Conservation (phyloP, 2,113 vertebrate genomes). For the Salvelinus namaycush region DNA sequence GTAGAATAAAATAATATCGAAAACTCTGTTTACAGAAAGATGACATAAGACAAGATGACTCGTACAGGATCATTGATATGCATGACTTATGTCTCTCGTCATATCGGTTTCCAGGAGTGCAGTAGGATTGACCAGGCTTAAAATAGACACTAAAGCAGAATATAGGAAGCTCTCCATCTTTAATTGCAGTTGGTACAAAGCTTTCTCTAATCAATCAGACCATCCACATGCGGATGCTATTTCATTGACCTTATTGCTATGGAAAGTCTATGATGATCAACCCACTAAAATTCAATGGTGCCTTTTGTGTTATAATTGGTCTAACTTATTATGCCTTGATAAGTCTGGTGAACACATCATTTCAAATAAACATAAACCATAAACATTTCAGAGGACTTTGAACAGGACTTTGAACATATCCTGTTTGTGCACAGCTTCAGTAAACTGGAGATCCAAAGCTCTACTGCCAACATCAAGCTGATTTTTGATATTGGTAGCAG, state of each 20-base stretch:
- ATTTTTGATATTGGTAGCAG: neutral
- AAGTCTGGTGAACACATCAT: neutral
- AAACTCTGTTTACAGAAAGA: neutral
- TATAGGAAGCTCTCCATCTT: constrained; percentile 39
- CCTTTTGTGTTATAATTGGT: constrained; percentile 8
- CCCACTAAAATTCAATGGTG: neutral
- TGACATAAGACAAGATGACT: neutral
- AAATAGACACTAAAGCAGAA: neutral
- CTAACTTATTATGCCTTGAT: neutral
- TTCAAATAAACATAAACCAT: neutral
- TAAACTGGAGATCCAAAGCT: neutral
- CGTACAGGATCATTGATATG: neutral
- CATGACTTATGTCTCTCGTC: neutral
- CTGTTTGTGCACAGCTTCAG: neutral
- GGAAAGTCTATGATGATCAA: neutral
- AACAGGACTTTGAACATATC: neutral
- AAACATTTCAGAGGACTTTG: neutral
- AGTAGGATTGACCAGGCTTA: neutral
- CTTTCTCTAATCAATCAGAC: constrained; percentile 43
- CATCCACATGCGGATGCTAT: constrained; percentile 23
- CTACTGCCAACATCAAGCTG: neutral
- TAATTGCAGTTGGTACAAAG: constrained; percentile 4
- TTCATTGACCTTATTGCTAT: constrained; percentile 37
- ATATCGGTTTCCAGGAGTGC: constrained; percentile 8
- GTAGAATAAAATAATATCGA: neutral